A percentile compares a stretch with the other conserved stretches of the same genome.
Conservation (phyloP, 2,888 invertebrate genomes). For the Conchocele bisecta region DNA sequence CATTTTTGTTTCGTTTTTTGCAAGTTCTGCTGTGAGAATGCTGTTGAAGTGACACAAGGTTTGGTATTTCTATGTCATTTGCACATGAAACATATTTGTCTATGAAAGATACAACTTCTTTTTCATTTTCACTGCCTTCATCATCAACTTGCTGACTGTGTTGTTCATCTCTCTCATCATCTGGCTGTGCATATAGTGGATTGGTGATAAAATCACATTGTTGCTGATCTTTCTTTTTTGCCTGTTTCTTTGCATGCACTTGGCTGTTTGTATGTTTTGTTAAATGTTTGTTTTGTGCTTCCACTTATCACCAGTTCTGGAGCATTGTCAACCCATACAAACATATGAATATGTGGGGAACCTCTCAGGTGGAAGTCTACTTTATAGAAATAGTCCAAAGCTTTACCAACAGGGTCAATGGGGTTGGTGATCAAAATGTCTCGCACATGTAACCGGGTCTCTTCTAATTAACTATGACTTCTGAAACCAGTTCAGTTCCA, state of each 20-base stretch:
- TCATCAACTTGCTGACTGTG: too few relatives aligned
- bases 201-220: too few relatives aligned
- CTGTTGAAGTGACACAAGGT: background rate
- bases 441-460: conserved; percentile 18
- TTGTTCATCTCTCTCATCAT: too few relatives aligned
- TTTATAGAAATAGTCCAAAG: conserved; percentile 54
- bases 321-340: conserved; percentile 36
- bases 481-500: conserved; percentile 5
- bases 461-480: conserved; percentile 6
- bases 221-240: too few relatives aligned
- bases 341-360: conserved; percentile 37
- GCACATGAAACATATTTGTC: conserved; percentile 34
- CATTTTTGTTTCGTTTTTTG: conserved; percentile 16
- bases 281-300: too few relatives aligned
- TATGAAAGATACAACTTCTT: too few relatives aligned
- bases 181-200: too few relatives aligned
- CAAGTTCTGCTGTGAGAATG: conserved; percentile 47
- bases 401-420: conserved; percentile 47
- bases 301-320: conserved; percentile 12
- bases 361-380: conserved; percentile 50
- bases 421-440: conserved; percentile 22
- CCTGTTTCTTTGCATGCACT: too few relatives aligned
- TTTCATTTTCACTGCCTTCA: background rate
- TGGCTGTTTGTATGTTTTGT: too few relatives aligned
- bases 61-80: background rate